These are phyloP conservation scores for Stichodactyla helianthus DNA, from an alignment of 64 coral and sea anemone species.

Conservation along the genomic window DNA sequence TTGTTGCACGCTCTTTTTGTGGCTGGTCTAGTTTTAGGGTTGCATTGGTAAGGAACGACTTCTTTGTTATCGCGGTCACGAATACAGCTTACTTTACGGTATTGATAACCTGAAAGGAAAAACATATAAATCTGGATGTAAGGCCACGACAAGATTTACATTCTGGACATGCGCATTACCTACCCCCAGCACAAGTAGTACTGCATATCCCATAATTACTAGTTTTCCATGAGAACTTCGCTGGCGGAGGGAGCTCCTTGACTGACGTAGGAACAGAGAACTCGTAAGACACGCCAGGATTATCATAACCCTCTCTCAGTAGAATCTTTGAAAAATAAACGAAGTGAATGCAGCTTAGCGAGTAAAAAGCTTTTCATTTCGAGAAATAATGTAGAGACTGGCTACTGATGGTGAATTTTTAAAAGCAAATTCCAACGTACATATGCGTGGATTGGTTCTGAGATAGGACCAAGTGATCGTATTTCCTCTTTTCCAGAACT, in stretches of 20 bases:
- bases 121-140: not conserved
- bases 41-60: constrained; percentile 24
- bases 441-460: constrained; percentile 58
- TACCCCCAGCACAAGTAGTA: constrained; percentile 69
- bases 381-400: too few relatives aligned
- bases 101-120: constrained; percentile 28
- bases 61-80: constrained; percentile 31
- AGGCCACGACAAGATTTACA: not conserved
- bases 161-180: not conserved
- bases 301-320: constrained; percentile 32
- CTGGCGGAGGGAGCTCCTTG: constrained; percentile 10
- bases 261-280: constrained; percentile 73
- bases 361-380: not conserved
- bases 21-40: constrained; percentile 10
- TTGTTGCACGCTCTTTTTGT: constrained; percentile 28
- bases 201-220: constrained; percentile 54
- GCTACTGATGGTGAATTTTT: not conserved
- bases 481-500: constrained; percentile 48
- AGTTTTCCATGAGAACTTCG: constrained; percentile 56
- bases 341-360: too few relatives aligned
- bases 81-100: constrained; percentile 26
- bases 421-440: constrained; percentile 26
- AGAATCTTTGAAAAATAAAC: constrained; percentile 49
- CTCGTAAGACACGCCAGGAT: constrained; percentile 74
- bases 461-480: constrained; percentile 52